Evolutionary conservation across 2,797 vertebrate genomes (phyloP).

Genomic region (Scolopax rusticola): DNA sequence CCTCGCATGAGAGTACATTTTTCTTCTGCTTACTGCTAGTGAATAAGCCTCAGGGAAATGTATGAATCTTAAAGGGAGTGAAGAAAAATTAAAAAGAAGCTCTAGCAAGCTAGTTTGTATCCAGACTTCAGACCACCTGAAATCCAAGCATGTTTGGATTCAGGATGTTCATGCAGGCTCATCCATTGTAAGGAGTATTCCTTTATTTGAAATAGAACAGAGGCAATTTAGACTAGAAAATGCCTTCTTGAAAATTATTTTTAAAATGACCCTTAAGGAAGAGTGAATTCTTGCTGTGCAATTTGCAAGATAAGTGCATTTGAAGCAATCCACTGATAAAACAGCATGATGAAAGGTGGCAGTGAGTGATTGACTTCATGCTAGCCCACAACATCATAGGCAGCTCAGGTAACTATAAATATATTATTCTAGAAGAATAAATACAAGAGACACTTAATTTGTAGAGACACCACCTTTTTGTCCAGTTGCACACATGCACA

Average conservation of each 20-base stretch:
- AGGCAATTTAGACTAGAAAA: background rate
- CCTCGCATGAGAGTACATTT: slow-evolving; percentile 16
- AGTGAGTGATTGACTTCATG: background rate
- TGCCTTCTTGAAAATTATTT: slow-evolving; percentile 31
- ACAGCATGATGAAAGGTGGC: slow-evolving; percentile 11
- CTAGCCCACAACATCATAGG: background rate
- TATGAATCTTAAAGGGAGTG: background rate
- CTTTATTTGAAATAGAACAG: slow-evolving; percentile 12
- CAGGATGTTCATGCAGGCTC: background rate
- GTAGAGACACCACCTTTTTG: background rate
- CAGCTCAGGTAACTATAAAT: slow-evolving; percentile 2
- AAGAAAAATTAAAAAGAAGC: background rate
- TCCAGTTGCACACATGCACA: background rate
- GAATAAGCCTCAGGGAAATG: background rate
- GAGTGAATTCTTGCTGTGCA: slow-evolving; percentile 32
- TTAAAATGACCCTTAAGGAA: slow-evolving; percentile 33
- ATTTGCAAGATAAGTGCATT: slow-evolving; percentile 47
- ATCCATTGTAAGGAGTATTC: background rate
- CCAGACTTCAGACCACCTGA: background rate
- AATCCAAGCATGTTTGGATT: background rate
- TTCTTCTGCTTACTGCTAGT: background rate
- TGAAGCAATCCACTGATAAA: slow-evolving; percentile 45
- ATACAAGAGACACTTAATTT: background rate
- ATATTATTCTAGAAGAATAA: background rate
- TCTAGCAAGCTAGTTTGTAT: background rate